Evolutionary conservation across 2,797 vertebrate species (phyloP).

Genomic region (Lithobates pipiens): DNA sequence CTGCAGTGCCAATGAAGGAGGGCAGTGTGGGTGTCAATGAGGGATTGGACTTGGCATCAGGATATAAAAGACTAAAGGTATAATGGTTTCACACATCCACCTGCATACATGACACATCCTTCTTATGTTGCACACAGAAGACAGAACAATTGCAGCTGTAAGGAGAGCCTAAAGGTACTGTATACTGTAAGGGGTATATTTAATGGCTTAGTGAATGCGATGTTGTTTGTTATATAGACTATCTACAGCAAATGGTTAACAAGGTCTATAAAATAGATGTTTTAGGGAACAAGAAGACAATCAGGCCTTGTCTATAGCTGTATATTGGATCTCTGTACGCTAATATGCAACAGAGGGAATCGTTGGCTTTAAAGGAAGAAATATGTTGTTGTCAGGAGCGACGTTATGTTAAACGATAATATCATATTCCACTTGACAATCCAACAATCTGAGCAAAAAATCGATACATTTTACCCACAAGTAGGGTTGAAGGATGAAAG

Average conservation of each 20-base stretch:
- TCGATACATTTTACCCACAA: no score
- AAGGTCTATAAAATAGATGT: not conserved
- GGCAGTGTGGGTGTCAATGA: conserved; percentile 41
- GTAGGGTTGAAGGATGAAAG: no score
- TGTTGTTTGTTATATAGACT: not conserved
- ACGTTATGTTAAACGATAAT: not conserved
- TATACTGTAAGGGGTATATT: not conserved
- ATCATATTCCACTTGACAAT: not conserved
- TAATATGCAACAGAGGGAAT: not conserved
- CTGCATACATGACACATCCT: conserved; percentile 34
- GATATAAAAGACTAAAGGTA: conserved; percentile 36
- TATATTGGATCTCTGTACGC: not conserved
- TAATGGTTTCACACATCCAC: conserved; percentile 4
- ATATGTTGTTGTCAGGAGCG: not conserved
- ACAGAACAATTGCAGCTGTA: conserved; percentile 4
- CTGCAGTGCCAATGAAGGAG: conserved; percentile 40
- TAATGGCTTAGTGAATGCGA: not conserved
- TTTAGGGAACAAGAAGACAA: not conserved
- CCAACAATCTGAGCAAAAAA: no score
- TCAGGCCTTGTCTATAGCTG: not conserved
- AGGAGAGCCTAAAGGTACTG: conserved; percentile 26
- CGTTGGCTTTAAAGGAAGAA: not conserved
- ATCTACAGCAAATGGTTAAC: not conserved
- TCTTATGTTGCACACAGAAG: conserved; percentile 13
- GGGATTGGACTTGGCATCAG: conserved; percentile 21